Evolutionary conservation across 2,797 vertebrate genomes (phyloP), one percentile per base, ranked within the genome.

Genomic region (Hippopotamyrus pictus): DNA sequence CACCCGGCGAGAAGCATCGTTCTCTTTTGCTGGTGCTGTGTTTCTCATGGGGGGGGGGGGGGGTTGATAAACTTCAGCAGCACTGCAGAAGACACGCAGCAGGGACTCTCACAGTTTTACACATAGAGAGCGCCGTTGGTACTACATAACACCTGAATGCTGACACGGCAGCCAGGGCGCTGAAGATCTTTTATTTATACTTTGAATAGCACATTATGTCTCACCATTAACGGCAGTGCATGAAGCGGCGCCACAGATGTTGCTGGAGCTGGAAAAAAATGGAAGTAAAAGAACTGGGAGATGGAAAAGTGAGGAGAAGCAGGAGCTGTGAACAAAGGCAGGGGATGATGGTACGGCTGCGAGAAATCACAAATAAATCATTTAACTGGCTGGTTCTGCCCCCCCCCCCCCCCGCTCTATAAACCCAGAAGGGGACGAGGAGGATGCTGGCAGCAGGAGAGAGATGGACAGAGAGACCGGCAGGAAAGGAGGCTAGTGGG

Each of bases 371-470:
- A 11, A 46, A 86, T 69, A 51, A 89, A 86, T 89, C 59, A 89
- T 89, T 50, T 86, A 69, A 86, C 44, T 57, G n/a, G 37, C 59
- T 62, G 46, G 57, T 69, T 89, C 46, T 50, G 14, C 41, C 29
- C n/a, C 59, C 33, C 19, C 37, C n/a, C 46, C 12, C 7, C 50
- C 33, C 14, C 14, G 1, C 79, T 22, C 6, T 8, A 59, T 59
- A 59, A 59, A 7, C 57, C 57, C 57, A 8, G 7, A 3, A 84
- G 88, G 88, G 86, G 88, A 53, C 90, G 62, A 33, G 25, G 29
- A 79, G 69, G 91, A 90, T 91, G 86, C 82, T 48, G 44, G 22
- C 46, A 29, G 17, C 9, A 92, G 93, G 92, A 91, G 91, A 90
- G 91, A 89, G 87, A 88, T 0, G 84, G 65, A 89, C 51, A 90